Percentiles rank a stretch among this genome's conserved stretches.
Conservation (phyloP, 1,140 invertebrate species). For the Orius laevigatus region DNA sequence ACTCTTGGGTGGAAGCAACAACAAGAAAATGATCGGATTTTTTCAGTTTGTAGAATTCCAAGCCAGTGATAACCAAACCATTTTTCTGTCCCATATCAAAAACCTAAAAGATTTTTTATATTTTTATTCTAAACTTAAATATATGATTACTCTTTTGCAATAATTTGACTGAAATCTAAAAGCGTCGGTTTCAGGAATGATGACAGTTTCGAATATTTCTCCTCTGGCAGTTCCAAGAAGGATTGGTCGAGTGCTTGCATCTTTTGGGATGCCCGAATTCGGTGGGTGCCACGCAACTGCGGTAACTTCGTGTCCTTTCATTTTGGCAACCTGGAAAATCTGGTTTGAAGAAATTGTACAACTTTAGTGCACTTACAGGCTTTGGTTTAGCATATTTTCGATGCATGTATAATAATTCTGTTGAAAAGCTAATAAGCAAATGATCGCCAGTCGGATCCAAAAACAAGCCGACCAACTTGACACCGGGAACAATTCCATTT, state of each 20-base stretch:
- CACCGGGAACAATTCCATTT: slow-evolving; percentile 22
- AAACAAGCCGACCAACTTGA: slow-evolving; percentile 53
- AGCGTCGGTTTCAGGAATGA: slow-evolving; percentile 4
- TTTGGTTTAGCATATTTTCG: slow-evolving; percentile 38
- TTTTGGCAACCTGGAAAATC: slow-evolving; percentile 34
- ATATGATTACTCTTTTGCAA: neutral
- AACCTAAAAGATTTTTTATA: slow-evolving; percentile 3
- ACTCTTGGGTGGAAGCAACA: slow-evolving; percentile 63
- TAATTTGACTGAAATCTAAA: neutral
- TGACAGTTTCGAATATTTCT: slow-evolving; percentile 79
- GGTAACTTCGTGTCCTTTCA: slow-evolving; percentile 72
- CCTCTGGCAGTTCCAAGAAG: slow-evolving; percentile 80
- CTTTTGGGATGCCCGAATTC: slow-evolving; percentile 35
- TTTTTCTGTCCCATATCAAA: slow-evolving; percentile 4
- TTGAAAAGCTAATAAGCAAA: slow-evolving; percentile 43
- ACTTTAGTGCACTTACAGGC: slow-evolving; percentile 19
- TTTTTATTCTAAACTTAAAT: slow-evolving; percentile 8
- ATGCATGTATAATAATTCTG: slow-evolving; percentile 65
- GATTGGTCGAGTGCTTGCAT: slow-evolving; percentile 53
- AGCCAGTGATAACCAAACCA: slow-evolving; percentile 54
- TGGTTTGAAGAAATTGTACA: neutral
- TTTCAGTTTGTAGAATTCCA: slow-evolving; percentile 63
- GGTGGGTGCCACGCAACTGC: slow-evolving; percentile 70
- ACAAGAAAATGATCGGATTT: slow-evolving; percentile 57
- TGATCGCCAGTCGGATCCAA: slow-evolving; percentile 77